Base-by-base conservation (phyloP, 2,797 vertebrate genomes). In the Helarctos malayanus region DNA sequence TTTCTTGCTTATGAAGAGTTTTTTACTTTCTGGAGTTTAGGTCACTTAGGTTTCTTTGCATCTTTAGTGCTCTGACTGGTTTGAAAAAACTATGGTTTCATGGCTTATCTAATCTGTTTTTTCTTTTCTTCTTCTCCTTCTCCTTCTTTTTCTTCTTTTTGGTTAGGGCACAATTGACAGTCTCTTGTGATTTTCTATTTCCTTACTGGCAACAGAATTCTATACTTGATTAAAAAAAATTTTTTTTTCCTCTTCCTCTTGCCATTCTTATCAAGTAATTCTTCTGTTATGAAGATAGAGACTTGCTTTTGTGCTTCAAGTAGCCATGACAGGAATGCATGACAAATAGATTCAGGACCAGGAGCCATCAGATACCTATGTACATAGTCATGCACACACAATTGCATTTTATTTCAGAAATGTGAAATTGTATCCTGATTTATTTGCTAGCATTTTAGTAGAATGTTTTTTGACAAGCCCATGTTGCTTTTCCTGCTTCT, bases 121-220 rank as follows among this genome's bases (percentile, higher is more conserved):
- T 13, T 12, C 12, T 59, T 5, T 10, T 21, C 12, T 5, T 9
- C 11, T 27, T 0, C 11, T 21, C 5, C 1, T 38, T 7, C 14
- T 21, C 3, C 56, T 29, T 1, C 27, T 61, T 2, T 11, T 14
- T 6, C 13, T 2, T 25, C 29, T 8, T 9, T 32, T 38, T 23
- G 47, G 32, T 63, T 49, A 63, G 57, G 57, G 21, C 11, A 21
- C 27, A 25, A 29, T 14, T 89, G 32, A n/a, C 32, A 47, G 25
- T 61, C 41, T 89, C 32, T 88, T 59, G 41, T 59, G 32, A 49
- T 23, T 47, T 13, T 76, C 29, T 76, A 35, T 35, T 13, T 49
- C 56, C 23, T 19, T 8, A 63, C 15, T 1, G 10, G 71, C 45
- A 89, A 23, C 73, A 63, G 59, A 47, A 52, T 76, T 63, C 23